Evolutionary conservation across 2,113 vertebrate species (phyloP), one percentile per base, ranked within the genome.

Genomic region (Xerus inauris): DNA sequence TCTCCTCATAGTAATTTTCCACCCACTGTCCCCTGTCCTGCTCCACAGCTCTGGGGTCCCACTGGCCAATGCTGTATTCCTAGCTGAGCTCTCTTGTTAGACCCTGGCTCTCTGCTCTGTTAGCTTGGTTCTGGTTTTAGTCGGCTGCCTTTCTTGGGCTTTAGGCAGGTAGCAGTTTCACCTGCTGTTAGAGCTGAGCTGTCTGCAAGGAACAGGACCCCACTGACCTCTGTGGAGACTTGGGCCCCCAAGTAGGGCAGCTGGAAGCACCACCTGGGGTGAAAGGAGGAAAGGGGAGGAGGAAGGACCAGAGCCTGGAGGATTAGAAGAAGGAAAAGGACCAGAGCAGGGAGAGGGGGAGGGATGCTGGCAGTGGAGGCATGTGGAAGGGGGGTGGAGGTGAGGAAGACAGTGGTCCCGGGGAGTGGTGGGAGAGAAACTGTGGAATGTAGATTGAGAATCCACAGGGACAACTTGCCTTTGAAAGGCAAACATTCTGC

Each of bases 401-500:
- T 16, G 73, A 75, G 30, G 59, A 42, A 75, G 28, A 1, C 5
- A 16, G 42, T 8, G 38, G 64, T 47, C n/a, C 47, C 30, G 35
- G 30, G n/a, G 86, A 75, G 85, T 8, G 22, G 80, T 32, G 45
- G 11, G 49, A 30, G n/a, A 32, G 3, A 5, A 6, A 11, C 28
- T 6, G 12, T 64, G 83, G 86, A 59, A 93, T 89, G 80, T 45
- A 47, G 30, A 69, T 54, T 92, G 94, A 47, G 65, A 91, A 73
- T 51, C 45, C 47, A 7, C 42, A 76, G 91, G 49, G 47, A 69
- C 73, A 77, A 30, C 72, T 71, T 97, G 76, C 51, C 65, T 94
- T 92, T 86, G 87, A 95, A 90, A 82, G 94, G 94, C 94, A 76
- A 77, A 85, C 54, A 11, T 65, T 94, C 73, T 75, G 89, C 71